Conservation (phyloP, 64 coral and sea anemone species). For the Actinia tenebrosa region DNA sequence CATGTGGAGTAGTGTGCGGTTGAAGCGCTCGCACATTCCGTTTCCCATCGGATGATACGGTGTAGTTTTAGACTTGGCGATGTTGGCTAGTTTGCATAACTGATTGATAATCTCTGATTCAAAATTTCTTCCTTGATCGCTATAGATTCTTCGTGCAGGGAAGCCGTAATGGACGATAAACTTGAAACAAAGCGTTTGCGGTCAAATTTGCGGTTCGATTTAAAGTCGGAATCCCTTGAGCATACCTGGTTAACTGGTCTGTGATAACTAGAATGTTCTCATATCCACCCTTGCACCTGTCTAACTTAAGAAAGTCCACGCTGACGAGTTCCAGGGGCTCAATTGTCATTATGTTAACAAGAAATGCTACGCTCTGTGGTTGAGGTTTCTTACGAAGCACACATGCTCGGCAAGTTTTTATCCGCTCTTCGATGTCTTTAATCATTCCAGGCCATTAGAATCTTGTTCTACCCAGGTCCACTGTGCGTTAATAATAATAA, state of each 20-base stretch:
- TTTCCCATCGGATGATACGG: slow-evolving; percentile 10
- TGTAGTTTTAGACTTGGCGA: slow-evolving; percentile 13
- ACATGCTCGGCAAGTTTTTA: neutral
- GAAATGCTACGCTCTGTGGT: neutral
- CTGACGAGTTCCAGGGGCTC: neutral
- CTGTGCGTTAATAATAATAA: neutral
- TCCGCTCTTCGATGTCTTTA: neutral
- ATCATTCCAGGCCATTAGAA: neutral
- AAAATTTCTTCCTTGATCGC: slow-evolving; percentile 17
- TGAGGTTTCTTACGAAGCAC: neutral
- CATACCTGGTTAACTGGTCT: slow-evolving; percentile 31
- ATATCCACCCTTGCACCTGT: slow-evolving; percentile 19
- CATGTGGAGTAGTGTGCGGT: slow-evolving; percentile 34
- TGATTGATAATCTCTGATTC: neutral
- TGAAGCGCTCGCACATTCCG: slow-evolving; percentile 11
- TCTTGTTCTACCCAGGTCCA: neutral
- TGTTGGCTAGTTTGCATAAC: slow-evolving; percentile 17
- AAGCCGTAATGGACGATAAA: slow-evolving; percentile 33
- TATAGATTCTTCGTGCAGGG: neutral
- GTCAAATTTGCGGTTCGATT: neutral
- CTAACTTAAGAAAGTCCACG: neutral
- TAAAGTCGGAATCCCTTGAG: slow-evolving; percentile 11
- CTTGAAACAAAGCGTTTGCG: slow-evolving; percentile 18
- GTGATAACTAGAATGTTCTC: slow-evolving; percentile 31
- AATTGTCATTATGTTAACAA: neutral